Evolutionary conservation across 2,797 vertebrate species (phyloP).

Genomic region (Margarornis squamiger): DNA sequence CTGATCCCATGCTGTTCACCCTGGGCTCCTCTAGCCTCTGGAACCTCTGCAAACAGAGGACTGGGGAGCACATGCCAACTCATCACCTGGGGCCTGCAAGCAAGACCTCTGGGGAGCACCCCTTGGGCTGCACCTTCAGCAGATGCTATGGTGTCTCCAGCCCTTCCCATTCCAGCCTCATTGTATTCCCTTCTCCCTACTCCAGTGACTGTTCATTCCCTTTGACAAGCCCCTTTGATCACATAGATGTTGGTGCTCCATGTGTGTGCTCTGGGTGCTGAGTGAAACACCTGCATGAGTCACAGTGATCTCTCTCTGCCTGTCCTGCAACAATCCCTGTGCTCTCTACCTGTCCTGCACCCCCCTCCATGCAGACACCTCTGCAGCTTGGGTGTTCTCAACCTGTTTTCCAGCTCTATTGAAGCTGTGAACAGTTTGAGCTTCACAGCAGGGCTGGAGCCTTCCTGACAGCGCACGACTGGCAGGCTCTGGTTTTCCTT

Average conservation of each 20-base stretch:
- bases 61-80: background rate
- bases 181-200: background rate
- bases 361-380: background rate
- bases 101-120: background rate
- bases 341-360: background rate
- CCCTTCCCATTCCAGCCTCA: background rate
- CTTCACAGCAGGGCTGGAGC: background rate
- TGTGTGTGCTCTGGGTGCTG: background rate
- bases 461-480: accelerated
- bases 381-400: background rate
- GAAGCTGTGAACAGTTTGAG: background rate
- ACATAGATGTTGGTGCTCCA: accelerated
- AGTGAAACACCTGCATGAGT: background rate
- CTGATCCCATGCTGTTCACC: background rate
- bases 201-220: background rate
- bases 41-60: background rate
- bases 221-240: accelerated
- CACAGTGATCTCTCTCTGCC: background rate
- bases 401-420: background rate
- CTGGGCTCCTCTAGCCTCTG: background rate
- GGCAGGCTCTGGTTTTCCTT: background rate
- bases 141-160: background rate
- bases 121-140: background rate
- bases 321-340: background rate
- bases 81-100: background rate